These are phyloP conservation scores for Hedychridium roseum DNA, from an alignment of 2,888 invertebrate species.

Conservation along the genomic window DNA sequence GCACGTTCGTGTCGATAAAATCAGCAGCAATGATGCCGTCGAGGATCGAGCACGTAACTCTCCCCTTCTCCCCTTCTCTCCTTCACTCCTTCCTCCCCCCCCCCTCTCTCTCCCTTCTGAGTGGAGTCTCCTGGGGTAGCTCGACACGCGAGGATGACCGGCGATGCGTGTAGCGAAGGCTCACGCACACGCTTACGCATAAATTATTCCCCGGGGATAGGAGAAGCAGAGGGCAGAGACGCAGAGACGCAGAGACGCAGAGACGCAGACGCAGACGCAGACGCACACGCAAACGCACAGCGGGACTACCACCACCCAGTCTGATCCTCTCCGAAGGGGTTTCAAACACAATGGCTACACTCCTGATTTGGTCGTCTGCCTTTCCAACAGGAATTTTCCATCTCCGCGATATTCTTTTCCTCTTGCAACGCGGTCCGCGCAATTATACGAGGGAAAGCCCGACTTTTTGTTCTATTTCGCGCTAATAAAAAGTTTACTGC, in stretches of 20 bases:
- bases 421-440: conserved; percentile 7
- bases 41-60: conserved; percentile 14
- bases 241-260: conserved; percentile 1
- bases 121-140: conserved; percentile 11
- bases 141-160: conserved; percentile 22
- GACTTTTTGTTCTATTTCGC: too few species aligned
- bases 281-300: too few species aligned
- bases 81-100: too few species aligned
- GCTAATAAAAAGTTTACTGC: too few species aligned
- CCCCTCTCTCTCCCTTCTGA: too few species aligned
- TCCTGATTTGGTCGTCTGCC: too few species aligned
- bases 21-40: conserved; percentile 24
- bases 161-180: conserved; percentile 8
- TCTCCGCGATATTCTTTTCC: not conserved
- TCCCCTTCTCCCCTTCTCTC: too few species aligned
- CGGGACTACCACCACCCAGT: too few species aligned
- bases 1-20: conserved; percentile 16
- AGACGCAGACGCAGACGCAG: conserved; percentile 2
- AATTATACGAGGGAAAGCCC: not conserved
- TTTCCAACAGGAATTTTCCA: too few species aligned
- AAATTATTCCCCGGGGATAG: conserved; percentile 11
- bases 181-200: conserved; percentile 12
- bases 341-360: too few species aligned
- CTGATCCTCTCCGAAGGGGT: too few species aligned
- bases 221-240: not conserved